Base-by-base conservation (phyloP, 1,140 invertebrate species). In the Drosophila santomea region DNA sequence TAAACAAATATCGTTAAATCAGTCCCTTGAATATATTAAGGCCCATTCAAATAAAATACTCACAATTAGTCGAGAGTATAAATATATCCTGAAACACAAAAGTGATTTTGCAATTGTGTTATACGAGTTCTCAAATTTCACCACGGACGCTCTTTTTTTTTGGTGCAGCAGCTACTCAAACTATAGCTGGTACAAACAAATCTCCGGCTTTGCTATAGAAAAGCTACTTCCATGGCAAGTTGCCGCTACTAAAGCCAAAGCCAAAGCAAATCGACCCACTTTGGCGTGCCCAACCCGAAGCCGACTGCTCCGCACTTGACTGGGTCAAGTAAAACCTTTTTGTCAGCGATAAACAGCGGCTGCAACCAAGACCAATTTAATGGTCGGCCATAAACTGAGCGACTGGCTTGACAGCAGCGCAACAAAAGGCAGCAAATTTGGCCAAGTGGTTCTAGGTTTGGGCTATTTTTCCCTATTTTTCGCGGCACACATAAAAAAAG, bases 301-400 rank as follows among this genome's bases (percentile, higher is more conserved):
- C 20, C 61, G 44, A 50, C 35, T 45, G 25, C 66, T 44, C 23
- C 35, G 62, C 72, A 77, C 62, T 80, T 80, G 81, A 85, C 78
- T 85, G 82, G 82, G 82, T 85, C 82, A 85, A 85, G 82, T 78
- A 86, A 85, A 86, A 86, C 83, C 82, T 86, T 86, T 88, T 88
- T 85, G 82, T 85, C 82, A 85, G 82, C 82, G 78, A 74, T 78
- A 85, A 81, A 81, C 80, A 81, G 68, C 75, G 58, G 66, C 73
- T 77, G 59, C 73, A 73, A 72, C 74, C 61, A 56, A 80, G 81
- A 71, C 68, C 82, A 85, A 86, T 85, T 85, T 86, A 74, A 85
- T 68, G 67, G 66, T 59, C 76, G 76, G 38, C 81, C 81, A 80
- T 85, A 80, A 80, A 85, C 39, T 45, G 45, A 41, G 76, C 72